Conservation (phyloP, 2,113 vertebrate species). For the Chionodraco myersi region DNA sequence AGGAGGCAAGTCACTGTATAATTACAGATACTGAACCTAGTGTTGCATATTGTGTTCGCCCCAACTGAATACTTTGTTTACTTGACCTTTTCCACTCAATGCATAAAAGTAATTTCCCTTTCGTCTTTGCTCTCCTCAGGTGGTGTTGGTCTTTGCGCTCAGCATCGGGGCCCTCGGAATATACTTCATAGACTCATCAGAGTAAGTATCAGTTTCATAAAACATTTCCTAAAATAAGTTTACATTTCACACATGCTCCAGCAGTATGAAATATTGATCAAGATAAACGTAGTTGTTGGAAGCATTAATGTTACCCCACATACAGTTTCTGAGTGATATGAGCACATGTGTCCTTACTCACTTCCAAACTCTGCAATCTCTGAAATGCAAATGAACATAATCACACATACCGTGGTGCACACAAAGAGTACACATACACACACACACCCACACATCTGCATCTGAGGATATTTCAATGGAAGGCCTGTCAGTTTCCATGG, state of each 20-base stretch:
- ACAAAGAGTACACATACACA: conserved; percentile 12
- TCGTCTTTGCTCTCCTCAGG: conserved; percentile 83
- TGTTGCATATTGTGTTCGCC: conserved; percentile 24
- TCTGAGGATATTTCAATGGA: conserved; percentile 78
- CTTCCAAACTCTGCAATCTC: conserved; percentile 35
- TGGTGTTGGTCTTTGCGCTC: conserved; percentile 99
- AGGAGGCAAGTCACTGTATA: conserved; percentile 42
- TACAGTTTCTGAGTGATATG: conserved; percentile 31
- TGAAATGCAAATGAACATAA: conserved; percentile 35
- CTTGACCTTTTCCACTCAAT: not conserved
- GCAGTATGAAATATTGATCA: not conserved
- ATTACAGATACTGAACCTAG: conserved; percentile 45
- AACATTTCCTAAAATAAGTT: not conserved
- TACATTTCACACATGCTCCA: not conserved
- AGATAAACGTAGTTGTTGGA: conserved; percentile 12
- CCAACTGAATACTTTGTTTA: conserved; percentile 36
- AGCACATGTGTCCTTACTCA: conserved; percentile 35
- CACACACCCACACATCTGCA: conserved; percentile 30
- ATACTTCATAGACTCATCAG: conserved; percentile 99
- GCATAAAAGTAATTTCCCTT: conserved; percentile 42
- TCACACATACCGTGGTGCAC: not conserved
- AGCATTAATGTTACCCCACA: conserved; percentile 9
- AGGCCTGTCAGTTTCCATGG: conserved; percentile 77
- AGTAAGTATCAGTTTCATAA: conserved; percentile 82
- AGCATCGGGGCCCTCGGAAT: conserved; percentile 99